These are phyloP conservation scores for Burhinus bistriatus DNA, from an alignment of 2,113 vertebrate species.

Conservation along the genomic window DNA sequence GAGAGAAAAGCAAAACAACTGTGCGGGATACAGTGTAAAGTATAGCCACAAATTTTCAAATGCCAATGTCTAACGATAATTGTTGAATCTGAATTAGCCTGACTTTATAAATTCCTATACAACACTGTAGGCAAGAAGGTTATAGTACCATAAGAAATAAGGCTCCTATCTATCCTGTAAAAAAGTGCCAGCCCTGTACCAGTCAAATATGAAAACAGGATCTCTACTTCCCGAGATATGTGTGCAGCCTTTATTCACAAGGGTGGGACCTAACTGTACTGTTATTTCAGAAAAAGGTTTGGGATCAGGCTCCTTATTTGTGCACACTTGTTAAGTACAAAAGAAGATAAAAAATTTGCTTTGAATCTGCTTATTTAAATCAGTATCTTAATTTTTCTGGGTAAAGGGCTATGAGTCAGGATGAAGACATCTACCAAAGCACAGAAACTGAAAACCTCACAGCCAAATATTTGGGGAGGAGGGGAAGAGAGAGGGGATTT, in stretches of 20 bases:
- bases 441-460: background rate
- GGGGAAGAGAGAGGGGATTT: background rate
- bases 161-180: rapidly evolving
- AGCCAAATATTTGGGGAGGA: background rate
- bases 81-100: background rate
- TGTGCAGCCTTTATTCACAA: background rate
- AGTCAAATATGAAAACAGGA: background rate
- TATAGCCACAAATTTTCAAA: background rate
- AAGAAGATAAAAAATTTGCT: background rate
- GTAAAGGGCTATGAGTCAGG: background rate
- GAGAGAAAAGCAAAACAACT: background rate
- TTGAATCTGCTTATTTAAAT: background rate
- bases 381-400: background rate
- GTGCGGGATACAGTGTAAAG: background rate
- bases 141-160: background rate
- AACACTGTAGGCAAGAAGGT: background rate
- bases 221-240: background rate
- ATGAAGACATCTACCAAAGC: background rate
- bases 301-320: background rate
- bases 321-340: background rate
- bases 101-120: background rate
- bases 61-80: background rate
- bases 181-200: background rate
- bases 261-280: background rate
- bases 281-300: background rate